Evolutionary conservation across 2,888 invertebrate species (phyloP), one percentile per base, ranked within the genome.

Genomic region (Papilio gigon): DNA sequence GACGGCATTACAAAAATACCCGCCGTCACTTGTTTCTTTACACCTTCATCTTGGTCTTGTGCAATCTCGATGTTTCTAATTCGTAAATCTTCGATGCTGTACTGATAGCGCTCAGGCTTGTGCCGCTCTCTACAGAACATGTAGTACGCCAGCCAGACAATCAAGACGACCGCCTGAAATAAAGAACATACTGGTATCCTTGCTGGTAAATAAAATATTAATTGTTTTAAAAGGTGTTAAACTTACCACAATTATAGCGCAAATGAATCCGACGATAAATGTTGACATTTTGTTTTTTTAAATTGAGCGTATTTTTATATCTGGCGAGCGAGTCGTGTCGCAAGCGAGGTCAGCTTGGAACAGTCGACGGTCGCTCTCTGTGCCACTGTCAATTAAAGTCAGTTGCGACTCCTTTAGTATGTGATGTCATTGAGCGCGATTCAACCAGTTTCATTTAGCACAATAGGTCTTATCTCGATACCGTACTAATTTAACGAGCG

Each of bases 61-160:
- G 81, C 78, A 6, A 87, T 67, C 61, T 85, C 73, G 27, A 79
- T 71, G 71, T 87, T 87, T 67, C 75, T 84, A 12, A 79, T 80
- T 60, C 84, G 76, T 20, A 90, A 65, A 72, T 91, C 90, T 0
- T 84, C 74, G 72, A 92, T 87, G 25, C 83, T 81, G 73, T 85
- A 85, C 25, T 90, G 90, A 67, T 81, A 80, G 20, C 64, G 71
- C 68, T 89, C 88, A 0, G 88, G 84, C 70, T 86, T 90, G 73
- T 88, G 89, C 27, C 85, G 80, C 70, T 92, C 91, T 67, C 84
- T 84, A 69, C 85, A 77, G 74, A 92, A 92, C 90, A 92, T 88
- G 75, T 89, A 90, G 77, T 87, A 91, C 4, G 87, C 82, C 77
- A 92, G 86, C 88, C 89, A 91, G 42, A 77, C 76, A 30, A 89